A percentile compares a stretch with the other conserved stretches of the same genome.
These are phyloP conservation scores for Cyclophora albipunctata DNA, from an alignment of 2,888 invertebrate species.

Conservation along the genomic window DNA sequence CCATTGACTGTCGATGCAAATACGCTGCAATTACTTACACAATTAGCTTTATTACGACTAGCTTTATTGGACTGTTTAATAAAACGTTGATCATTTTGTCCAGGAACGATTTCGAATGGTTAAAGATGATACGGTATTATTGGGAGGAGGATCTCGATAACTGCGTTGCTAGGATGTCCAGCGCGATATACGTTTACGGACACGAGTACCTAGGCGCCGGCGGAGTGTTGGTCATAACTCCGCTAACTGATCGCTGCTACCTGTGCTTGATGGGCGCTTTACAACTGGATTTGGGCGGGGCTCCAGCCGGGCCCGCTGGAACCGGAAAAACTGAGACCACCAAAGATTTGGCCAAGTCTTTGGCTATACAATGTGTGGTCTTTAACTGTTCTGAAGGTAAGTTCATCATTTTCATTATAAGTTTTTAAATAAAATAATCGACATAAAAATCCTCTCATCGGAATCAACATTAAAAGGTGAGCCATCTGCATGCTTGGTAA, in stretches of 20 bases:
- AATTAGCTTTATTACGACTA: too few relatives aligned
- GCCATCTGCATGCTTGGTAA: too few relatives aligned
- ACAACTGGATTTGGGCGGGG: conserved; percentile 90
- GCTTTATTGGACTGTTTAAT: too few relatives aligned
- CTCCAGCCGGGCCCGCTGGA: conserved; percentile 89
- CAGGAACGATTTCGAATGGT: conserved; percentile 89
- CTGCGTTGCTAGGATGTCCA: conserved; percentile 89
- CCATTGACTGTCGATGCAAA: too few relatives aligned
- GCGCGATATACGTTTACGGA: conserved; percentile 87
- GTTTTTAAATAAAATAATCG: neutral
- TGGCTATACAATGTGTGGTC: conserved; percentile 93
- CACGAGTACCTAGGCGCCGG: conserved; percentile 94
- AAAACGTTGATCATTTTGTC: too few relatives aligned
- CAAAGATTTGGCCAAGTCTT: conserved; percentile 90
- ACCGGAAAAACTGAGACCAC: conserved; percentile 95
- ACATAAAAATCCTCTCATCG: neutral
- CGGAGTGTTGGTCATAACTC: conserved; percentile 90
- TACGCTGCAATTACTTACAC: too few relatives aligned
- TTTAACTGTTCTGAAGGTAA: conserved; percentile 92
- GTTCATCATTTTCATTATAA: neutral
- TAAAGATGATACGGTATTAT: conserved; percentile 92
- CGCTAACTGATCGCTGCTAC: conserved; percentile 91
- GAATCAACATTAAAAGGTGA: too few relatives aligned
- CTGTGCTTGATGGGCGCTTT: conserved; percentile 92
- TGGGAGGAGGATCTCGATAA: conserved; percentile 87